Conservation (phyloP, 2,797 vertebrate species). For the Anolis apletophallus region DNA sequence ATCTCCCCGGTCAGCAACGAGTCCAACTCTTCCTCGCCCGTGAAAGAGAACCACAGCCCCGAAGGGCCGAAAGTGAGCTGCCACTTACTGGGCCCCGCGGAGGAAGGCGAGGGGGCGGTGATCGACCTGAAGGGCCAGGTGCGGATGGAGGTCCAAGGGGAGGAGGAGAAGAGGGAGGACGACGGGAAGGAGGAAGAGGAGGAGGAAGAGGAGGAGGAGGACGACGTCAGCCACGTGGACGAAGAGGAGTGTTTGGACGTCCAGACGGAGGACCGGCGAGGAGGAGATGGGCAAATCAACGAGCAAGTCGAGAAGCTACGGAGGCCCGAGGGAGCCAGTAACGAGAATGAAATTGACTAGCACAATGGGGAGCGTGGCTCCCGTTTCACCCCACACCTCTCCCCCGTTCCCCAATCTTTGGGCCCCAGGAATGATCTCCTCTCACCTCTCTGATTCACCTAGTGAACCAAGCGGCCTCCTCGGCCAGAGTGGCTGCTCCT, state of each 20-base stretch:
- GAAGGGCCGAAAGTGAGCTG: slow-evolving; percentile 83
- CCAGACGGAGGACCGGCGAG: slow-evolving; percentile 92
- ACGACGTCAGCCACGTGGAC: slow-evolving; percentile 80
- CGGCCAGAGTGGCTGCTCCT: slow-evolving; percentile 35
- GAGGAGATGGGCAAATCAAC: slow-evolving; percentile 96
- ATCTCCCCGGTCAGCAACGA: slow-evolving; percentile 96
- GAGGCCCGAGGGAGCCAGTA: slow-evolving; percentile 94
- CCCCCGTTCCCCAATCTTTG: slow-evolving; percentile 42
- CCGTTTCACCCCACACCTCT: slow-evolving; percentile 40
- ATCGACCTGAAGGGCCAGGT: slow-evolving; percentile 90
- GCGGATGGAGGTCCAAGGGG: slow-evolving; percentile 94
- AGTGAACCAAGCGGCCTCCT: slow-evolving; percentile 42
- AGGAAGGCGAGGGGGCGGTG: slow-evolving; percentile 63
- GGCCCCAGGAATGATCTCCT: slow-evolving; percentile 55
- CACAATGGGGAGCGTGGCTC: slow-evolving; percentile 25
- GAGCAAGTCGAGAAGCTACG: slow-evolving; percentile 97
- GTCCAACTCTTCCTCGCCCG: slow-evolving; percentile 87
- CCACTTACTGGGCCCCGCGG: slow-evolving; percentile 79
- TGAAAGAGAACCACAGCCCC: slow-evolving; percentile 88
- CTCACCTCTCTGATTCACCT: background rate
- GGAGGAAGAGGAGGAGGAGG: slow-evolving; percentile 82
- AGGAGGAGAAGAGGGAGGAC: slow-evolving; percentile 85
- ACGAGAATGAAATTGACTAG: slow-evolving; percentile 94
- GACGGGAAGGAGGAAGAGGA: slow-evolving; percentile 83
- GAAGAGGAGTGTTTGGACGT: slow-evolving; percentile 86